Evolutionary conservation across 2,888 invertebrate genomes (phyloP).

Genomic region (Nematopogon swammerdamellus): DNA sequence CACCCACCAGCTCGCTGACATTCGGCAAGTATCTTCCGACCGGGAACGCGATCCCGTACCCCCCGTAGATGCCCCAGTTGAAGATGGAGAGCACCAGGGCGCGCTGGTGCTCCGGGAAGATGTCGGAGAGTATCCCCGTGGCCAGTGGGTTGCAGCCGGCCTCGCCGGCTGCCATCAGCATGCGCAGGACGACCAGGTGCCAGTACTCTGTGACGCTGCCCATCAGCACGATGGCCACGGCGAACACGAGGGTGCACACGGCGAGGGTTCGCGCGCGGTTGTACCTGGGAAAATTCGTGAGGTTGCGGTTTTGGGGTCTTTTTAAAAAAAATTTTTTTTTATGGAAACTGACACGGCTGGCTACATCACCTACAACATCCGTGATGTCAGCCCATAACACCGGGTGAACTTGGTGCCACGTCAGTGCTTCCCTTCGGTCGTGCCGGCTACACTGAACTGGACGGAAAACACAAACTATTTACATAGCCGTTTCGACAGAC

Average conservation of each 20-base stretch:
- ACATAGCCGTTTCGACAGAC: no score
- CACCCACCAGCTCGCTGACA: conserved; percentile 67
- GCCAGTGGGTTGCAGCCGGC: conserved; percentile 86
- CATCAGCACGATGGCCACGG: conserved; percentile 79
- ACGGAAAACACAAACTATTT: no score
- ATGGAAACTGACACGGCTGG: no score
- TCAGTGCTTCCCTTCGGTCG: no score
- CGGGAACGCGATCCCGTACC: conserved; percentile 90
- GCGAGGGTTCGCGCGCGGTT: conserved; percentile 74
- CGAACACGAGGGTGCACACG: conserved; percentile 76
- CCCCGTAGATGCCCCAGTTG: conserved; percentile 95
- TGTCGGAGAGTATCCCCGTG: conserved; percentile 78
- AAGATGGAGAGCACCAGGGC: conserved; percentile 89
- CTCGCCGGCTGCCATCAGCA: conserved; percentile 85
- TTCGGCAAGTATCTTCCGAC: conserved; percentile 82
- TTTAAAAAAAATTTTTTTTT: conserved; percentile 1
- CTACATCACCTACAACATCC: no score
- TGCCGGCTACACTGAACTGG: no score
- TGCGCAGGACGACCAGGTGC: conserved; percentile 83
- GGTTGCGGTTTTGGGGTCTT: no score
- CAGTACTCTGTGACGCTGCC: conserved; percentile 83
- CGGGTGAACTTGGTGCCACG: no score
- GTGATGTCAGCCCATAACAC: no score
- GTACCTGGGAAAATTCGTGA: conserved; percentile 40
- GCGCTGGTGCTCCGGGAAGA: conserved; percentile 76